Evolutionary conservation across 2,113 vertebrate species (phyloP).

Genomic region (Micronisus gabar): DNA sequence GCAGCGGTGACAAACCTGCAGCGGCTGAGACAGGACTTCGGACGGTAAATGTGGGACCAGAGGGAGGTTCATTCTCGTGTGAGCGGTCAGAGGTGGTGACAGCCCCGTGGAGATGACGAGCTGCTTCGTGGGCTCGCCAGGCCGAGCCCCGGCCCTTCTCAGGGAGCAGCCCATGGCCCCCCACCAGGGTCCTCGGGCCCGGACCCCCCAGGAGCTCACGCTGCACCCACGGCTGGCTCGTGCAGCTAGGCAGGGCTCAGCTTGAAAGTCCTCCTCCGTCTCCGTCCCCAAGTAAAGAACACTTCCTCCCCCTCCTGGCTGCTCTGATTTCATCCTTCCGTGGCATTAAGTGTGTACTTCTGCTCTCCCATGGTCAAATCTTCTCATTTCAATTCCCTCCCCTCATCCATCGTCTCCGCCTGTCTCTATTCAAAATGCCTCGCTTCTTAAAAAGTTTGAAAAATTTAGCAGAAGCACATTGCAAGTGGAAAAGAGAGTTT

Average conservation of each 20-base stretch:
- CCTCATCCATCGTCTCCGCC: rapidly evolving
- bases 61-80: rapidly evolving
- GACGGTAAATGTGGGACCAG: rapidly evolving
- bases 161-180: neutral
- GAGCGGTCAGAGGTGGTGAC: rapidly evolving
- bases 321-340: neutral
- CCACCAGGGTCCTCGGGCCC: neutral
- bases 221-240: neutral
- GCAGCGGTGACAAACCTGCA: neutral
- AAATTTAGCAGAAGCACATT: neutral
- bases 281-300: neutral
- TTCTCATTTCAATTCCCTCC: neutral
- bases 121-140: rapidly evolving
- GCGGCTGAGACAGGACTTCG: rapidly evolving
- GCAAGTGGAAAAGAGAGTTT: neutral
- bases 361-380: neutral
- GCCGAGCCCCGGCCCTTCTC: rapidly evolving
- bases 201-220: no score
- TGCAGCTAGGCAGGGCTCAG: neutral
- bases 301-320: conserved; percentile 62
- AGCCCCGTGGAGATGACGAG: rapidly evolving
- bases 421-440: neutral
- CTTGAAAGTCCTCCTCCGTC: neutral
- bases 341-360: rapidly evolving
- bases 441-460: neutral